Conservation (phyloP, 2,888 invertebrate genomes). For the Epistrophe grossulariae region DNA sequence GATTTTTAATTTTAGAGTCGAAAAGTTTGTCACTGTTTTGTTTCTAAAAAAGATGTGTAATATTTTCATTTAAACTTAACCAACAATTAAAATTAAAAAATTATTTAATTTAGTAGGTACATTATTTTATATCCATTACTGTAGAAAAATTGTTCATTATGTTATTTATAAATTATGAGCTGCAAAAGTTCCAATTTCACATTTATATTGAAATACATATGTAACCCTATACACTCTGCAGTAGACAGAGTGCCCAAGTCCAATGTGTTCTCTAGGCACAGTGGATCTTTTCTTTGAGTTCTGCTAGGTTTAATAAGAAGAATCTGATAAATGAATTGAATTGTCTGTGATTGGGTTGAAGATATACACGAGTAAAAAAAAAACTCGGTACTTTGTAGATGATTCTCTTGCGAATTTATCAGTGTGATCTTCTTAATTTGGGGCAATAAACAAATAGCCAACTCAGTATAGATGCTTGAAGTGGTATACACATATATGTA, state of each 20-base stretch:
- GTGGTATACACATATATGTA: not conserved
- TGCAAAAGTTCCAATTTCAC: constrained; percentile 14
- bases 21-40: too few relatives aligned
- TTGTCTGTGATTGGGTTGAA: constrained; percentile 54
- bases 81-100: too few relatives aligned
- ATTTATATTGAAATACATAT: constrained; percentile 1
- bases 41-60: too few relatives aligned
- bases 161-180: constrained; percentile 7
- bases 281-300: constrained; percentile 30
- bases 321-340: constrained; percentile 61
- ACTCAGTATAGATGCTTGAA: not conserved
- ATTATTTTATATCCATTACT: not conserved
- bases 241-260: constrained; percentile 44
- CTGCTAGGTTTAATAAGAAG: not conserved
- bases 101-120: too few relatives aligned
- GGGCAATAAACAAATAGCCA: constrained; percentile 44
- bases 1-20: too few relatives aligned
- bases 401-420: constrained; percentile 40
- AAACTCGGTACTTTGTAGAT: not conserved
- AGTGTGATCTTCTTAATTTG: constrained; percentile 57
- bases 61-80: too few relatives aligned
- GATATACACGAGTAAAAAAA: constrained; percentile 1
- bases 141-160: not conserved
- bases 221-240: constrained; percentile 8
- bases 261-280: constrained; percentile 40